A percentile compares a stretch with the other conserved stretches of the same genome.
These are phyloP conservation scores for Sinosuthora webbiana DNA, from an alignment of 2,113 vertebrate genomes.

Conservation along the genomic window DNA sequence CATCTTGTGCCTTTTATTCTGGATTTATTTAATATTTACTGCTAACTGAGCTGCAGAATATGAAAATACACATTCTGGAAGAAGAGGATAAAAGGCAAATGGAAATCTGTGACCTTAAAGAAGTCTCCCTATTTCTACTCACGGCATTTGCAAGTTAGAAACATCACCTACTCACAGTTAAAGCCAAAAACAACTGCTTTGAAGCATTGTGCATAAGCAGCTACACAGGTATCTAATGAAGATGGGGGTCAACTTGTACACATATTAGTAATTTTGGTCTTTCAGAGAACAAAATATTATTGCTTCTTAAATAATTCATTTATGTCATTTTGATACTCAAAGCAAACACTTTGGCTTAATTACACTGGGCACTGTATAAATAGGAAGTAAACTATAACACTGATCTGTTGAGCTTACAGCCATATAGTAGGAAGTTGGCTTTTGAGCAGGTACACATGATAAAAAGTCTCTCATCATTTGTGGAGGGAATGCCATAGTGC, in stretches of 20 bases:
- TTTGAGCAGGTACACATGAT: neutral
- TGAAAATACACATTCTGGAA: neutral
- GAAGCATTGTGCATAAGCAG: neutral
- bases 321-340: neutral
- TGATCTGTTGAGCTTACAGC: constrained; percentile 15
- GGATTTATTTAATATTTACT: constrained; percentile 33
- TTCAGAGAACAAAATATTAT: neutral
- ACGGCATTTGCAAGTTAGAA: neutral
- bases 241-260: neutral
- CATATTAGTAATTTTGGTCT: neutral
- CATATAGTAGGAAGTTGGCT: neutral
- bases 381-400: neutral
- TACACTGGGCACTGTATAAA: neutral
- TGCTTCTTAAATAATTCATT: neutral
- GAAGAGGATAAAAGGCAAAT: neutral
- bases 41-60: neutral
- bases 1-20: constrained; percentile 2
- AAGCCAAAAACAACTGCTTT: neutral
- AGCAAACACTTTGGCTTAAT: neutral
- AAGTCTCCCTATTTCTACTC: neutral
- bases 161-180: neutral
- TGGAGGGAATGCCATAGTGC: constrained; percentile 14
- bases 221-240: neutral
- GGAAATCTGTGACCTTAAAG: neutral
- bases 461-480: constrained; percentile 10